Percentiles rank a stretch among this genome's conserved stretches.
phyloP scores from a whole-genome alignment of 2,113 vertebrate genomes.

The Arothron firmamentum region DNA sequence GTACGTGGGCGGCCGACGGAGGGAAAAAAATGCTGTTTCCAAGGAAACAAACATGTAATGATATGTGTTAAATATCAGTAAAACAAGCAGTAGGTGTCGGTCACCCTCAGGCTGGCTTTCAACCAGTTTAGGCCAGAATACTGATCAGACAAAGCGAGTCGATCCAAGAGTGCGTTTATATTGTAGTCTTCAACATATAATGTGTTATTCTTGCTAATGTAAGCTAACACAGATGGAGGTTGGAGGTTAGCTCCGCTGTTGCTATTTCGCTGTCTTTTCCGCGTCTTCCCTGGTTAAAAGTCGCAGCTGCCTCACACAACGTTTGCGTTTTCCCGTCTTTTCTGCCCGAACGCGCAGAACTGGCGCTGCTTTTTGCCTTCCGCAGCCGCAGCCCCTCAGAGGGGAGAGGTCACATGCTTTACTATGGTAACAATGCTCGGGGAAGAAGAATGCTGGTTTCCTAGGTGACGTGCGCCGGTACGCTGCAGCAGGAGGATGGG shows the following conservation, averaged over 20 bases:
- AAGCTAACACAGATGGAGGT: too few species aligned
- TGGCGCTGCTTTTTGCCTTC: background rate
- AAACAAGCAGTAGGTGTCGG: conserved; percentile 1
- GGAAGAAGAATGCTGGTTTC: conserved; percentile 50
- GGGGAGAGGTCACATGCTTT: conserved; percentile 54
- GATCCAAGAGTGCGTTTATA: too few species aligned
- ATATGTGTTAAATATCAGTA: conserved; percentile 27
- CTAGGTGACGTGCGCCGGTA: conserved; percentile 47
- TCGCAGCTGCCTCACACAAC: too few species aligned
- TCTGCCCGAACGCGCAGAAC: too few species aligned
- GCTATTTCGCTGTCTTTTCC: too few species aligned
- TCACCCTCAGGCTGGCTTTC: background rate
- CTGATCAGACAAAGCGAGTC: too few species aligned
- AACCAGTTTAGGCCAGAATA: too few species aligned
- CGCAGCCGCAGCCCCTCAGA: conserved; percentile 24
- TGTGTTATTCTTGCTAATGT: too few species aligned
- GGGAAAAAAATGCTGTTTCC: conserved; percentile 40
- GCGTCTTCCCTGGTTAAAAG: too few species aligned
- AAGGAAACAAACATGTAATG: conserved; percentile 59
- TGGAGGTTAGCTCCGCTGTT: too few species aligned
- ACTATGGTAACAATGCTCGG: conserved; percentile 59
- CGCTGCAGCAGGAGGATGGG: conserved; percentile 13
- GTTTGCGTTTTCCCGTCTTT: too few species aligned
- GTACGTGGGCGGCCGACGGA: conserved; percentile 42
- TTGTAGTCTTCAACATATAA: too few species aligned